Conservation (phyloP, 2,888 invertebrate species). For the Oligia fasciuncula region DNA sequence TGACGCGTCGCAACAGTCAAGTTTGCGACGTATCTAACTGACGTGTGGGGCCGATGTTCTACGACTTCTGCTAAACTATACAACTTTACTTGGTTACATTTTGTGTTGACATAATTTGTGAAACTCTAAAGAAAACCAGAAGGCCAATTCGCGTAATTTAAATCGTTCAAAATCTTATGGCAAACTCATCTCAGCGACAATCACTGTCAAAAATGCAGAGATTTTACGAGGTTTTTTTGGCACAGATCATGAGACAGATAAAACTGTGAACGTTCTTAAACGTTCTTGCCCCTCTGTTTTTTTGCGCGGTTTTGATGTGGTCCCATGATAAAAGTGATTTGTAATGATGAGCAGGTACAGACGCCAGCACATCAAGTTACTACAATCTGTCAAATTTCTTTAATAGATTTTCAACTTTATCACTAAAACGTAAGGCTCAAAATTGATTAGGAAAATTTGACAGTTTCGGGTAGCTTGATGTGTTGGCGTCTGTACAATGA, state of each 20-base stretch:
- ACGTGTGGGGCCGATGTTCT: too few relatives aligned
- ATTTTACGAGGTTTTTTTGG: too few relatives aligned
- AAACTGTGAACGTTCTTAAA: not conserved
- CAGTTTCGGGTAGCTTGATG: too few relatives aligned
- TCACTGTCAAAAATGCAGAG: not conserved
- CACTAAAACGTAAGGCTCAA: too few relatives aligned
- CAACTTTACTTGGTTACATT: not conserved
- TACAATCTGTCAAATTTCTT: too few relatives aligned
- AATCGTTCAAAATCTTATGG: not conserved
- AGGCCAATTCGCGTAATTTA: too few relatives aligned
- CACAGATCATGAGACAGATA: too few relatives aligned
- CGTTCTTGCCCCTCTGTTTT: not conserved
- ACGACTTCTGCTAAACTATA: not conserved
- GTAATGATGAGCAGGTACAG: not conserved
- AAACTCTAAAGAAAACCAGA: not conserved
- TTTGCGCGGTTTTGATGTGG: not conserved
- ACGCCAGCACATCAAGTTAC: too few relatives aligned
- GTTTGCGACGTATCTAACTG: too few relatives aligned
- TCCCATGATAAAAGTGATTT: not conserved
- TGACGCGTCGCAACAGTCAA: not conserved
- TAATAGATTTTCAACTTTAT: too few relatives aligned
- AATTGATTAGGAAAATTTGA: not conserved
- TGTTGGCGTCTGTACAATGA: not conserved
- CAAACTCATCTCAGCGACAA: not conserved
- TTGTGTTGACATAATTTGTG: not conserved